Conservation (phyloP, 2,113 vertebrate species). For the Montifringilla adamsi region DNA sequence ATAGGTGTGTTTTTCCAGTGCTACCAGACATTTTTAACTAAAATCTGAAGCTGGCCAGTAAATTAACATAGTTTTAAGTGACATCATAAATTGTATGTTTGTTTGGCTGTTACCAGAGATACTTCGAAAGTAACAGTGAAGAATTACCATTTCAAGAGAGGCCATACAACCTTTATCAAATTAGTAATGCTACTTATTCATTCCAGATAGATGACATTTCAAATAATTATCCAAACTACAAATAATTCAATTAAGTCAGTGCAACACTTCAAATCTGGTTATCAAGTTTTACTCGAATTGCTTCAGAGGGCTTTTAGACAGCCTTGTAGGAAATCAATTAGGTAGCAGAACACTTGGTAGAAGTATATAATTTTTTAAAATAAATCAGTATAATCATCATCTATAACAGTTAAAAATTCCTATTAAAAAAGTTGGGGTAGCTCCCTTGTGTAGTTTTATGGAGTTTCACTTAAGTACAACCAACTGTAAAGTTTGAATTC, state of each 20-base stretch:
- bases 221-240: neutral
- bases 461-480: neutral
- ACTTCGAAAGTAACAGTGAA: neutral
- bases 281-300: neutral
- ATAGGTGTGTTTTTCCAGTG: constrained; percentile 33
- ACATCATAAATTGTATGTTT: neutral
- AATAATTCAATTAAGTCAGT: neutral
- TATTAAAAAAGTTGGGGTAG: neutral
- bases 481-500: neutral
- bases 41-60: neutral
- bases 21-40: constrained; percentile 19
- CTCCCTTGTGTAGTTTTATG: neutral
- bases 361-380: neutral
- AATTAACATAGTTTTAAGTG: neutral
- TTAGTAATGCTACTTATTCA: neutral
- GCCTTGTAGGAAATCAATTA: neutral
- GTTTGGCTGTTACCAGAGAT: neutral
- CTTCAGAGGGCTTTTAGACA: neutral
- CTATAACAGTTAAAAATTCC: neutral
- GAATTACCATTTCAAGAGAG: neutral
- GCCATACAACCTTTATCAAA: neutral
- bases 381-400: neutral
- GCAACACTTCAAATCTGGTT: neutral
- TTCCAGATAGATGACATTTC: neutral
- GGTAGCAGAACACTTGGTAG: neutral